Evolutionary conservation across 2,113 vertebrate species (phyloP).

Genomic region (Marcusenius ussheri): DNA sequence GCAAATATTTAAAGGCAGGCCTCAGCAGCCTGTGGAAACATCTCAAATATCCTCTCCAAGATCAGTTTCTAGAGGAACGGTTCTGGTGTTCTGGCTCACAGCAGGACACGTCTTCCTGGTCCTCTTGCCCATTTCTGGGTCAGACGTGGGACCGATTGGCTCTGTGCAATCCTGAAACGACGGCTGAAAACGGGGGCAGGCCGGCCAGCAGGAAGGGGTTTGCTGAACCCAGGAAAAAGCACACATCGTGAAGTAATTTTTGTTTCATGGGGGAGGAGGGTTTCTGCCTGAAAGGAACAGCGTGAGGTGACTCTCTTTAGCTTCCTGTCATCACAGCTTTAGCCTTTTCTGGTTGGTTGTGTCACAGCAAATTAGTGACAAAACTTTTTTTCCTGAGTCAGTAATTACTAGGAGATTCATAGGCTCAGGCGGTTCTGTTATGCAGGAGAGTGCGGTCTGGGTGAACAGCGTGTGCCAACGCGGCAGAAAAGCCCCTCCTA

Average conservation of each 20-base stretch:
- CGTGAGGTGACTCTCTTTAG: neutral
- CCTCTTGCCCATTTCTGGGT: neutral
- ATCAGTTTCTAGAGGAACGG: neutral
- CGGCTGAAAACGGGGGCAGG: neutral
- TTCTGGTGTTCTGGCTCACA: neutral
- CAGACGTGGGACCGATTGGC: neutral
- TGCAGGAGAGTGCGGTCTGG: neutral
- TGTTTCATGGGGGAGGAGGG: neutral
- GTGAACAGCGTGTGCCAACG: neutral
- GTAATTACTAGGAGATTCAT: neutral
- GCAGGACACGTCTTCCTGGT: neutral
- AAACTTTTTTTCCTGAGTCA: neutral
- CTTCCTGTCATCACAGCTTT: neutral
- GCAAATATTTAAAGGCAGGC: conserved; percentile 48
- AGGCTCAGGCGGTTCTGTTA: neutral
- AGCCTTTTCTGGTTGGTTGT: neutral
- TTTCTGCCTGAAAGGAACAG: neutral
- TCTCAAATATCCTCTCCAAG: neutral
- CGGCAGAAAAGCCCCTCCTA: neutral
- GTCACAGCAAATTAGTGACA: neutral
- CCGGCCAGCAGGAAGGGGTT: neutral
- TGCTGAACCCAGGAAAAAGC: neutral
- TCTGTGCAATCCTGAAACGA: neutral
- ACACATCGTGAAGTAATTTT: neutral
- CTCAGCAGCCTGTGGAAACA: conserved; percentile 48